Percentiles rank a stretch among this genome's conserved stretches.
These are phyloP conservation scores for Drosophila sulfurigaster DNA, from an alignment of 1,140 invertebrate genomes.

Conservation along the genomic window DNA sequence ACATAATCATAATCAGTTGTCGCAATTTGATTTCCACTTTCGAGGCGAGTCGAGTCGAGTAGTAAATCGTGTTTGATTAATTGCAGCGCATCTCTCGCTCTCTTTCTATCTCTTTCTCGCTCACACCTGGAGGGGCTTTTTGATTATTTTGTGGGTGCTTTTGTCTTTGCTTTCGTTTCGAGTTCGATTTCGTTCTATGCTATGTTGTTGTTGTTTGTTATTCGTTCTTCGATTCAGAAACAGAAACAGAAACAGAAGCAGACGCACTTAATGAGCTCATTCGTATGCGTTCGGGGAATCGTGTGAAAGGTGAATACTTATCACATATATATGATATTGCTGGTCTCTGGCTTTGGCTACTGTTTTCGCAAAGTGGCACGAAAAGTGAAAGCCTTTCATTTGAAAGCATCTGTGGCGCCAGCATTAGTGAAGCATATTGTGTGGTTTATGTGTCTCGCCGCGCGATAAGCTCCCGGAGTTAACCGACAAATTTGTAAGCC, in stretches of 20 bases:
- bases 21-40: constrained; percentile 58
- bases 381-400: constrained; percentile 55
- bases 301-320: constrained; percentile 76
- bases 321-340: constrained; percentile 7
- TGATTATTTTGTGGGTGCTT: constrained; percentile 25
- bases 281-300: constrained; percentile 61
- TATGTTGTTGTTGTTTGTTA: background rate
- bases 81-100: constrained; percentile 42
- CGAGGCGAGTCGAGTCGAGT: constrained; percentile 18
- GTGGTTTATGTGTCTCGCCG: constrained; percentile 65
- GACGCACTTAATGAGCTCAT: constrained; percentile 65
- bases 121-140: background rate
- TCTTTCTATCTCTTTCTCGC: background rate
- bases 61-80: constrained; percentile 70
- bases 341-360: constrained; percentile 47
- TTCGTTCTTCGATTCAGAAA: constrained; percentile 19
- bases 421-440: constrained; percentile 57
- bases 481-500: constrained; percentile 24
- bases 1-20: constrained; percentile 75
- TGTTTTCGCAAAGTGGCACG: constrained; percentile 55
- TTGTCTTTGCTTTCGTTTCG: constrained; percentile 56
- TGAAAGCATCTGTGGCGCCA: constrained; percentile 60
- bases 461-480: constrained; percentile 26
- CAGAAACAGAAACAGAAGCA: constrained; percentile 25
- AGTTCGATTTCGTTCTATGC: constrained; percentile 54